A percentile compares a stretch with the other conserved stretches of the same genome.
Evolutionary conservation across 1,140 invertebrate genomes (phyloP).

Genomic region (Pinna nobilis): DNA sequence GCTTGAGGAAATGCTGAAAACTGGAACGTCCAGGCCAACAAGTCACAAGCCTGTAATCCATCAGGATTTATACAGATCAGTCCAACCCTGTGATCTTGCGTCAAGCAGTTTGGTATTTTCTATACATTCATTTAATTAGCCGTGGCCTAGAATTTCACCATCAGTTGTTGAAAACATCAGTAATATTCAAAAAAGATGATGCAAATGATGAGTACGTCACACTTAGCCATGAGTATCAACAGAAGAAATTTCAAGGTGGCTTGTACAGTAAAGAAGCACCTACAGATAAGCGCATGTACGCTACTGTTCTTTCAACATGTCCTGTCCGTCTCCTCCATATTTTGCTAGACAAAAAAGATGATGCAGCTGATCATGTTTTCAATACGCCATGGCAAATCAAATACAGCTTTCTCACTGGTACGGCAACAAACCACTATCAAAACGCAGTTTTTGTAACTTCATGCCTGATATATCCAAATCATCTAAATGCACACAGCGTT

Average conservation of each 20-base stretch:
- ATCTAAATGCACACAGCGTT: neutral
- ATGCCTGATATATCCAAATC: conserved; percentile 1
- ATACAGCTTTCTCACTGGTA: neutral
- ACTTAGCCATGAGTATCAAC: conserved; percentile 13
- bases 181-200: conserved; percentile 15
- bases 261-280: neutral
- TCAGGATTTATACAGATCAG: neutral
- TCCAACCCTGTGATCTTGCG: conserved; percentile 10
- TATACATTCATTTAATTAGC: conserved; percentile 18
- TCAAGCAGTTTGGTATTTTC: conserved; percentile 20
- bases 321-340: neutral
- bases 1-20: conserved; percentile 12
- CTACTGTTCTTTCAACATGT: neutral
- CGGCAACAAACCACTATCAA: neutral
- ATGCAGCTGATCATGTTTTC: neutral
- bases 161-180: conserved; percentile 6
- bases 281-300: conserved; percentile 20
- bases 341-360: neutral
- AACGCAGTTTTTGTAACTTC: conserved; percentile 9
- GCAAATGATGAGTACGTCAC: conserved; percentile 12
- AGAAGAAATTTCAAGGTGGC: conserved; percentile 32
- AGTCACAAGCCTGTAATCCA: conserved; percentile 20
- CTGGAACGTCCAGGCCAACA: conserved; percentile 14
- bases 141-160: conserved; percentile 31
- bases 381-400: neutral